phyloP scores from a whole-genome alignment of 2,113 vertebrate species.

The Anguilla rostrata region DNA sequence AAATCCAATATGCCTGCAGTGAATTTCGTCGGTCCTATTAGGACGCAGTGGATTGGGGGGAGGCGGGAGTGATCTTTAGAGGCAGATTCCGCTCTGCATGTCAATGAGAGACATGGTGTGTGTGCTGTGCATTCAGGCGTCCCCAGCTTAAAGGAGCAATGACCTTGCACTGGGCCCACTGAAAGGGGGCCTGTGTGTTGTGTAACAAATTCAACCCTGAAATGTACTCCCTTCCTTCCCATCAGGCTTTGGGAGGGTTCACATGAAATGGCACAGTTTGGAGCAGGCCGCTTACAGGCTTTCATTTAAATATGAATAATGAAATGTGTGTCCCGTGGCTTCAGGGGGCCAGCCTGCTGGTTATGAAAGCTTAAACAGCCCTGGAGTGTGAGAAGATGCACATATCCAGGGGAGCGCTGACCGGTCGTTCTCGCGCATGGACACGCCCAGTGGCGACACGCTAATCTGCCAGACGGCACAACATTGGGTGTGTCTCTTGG shows the following conservation, averaged over 20 bases:
- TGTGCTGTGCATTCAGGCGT: constrained; percentile 33
- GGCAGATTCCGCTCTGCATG: constrained; percentile 12
- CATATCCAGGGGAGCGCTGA: not conserved
- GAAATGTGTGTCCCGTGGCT: constrained; percentile 26
- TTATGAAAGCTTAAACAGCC: not conserved
- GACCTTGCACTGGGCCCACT: constrained; percentile 34
- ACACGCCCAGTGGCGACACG: not conserved
- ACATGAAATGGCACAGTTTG: not conserved
- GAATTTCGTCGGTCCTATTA: constrained; percentile 21
- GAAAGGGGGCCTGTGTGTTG: constrained; percentile 11
- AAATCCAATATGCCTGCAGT: constrained; percentile 25
- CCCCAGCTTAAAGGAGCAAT: constrained; percentile 29
- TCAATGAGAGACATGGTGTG: constrained; percentile 8
- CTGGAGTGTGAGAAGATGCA: not conserved
- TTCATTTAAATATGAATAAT: constrained; percentile 38
- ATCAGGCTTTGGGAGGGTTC: not conserved
- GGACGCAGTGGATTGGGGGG: constrained; percentile 10
- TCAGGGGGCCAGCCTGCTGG: not conserved
- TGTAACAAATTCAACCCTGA: not conserved
- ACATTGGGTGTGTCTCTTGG: not conserved
- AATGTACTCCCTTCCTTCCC: not conserved
- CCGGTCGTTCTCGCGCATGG: not conserved
- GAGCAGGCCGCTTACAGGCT: not conserved
- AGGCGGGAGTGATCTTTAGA: not conserved
- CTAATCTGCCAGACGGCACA: not conserved